Base-by-base conservation (phyloP, 1,140 invertebrate species). In the Archegozetes longisetosus region DNA sequence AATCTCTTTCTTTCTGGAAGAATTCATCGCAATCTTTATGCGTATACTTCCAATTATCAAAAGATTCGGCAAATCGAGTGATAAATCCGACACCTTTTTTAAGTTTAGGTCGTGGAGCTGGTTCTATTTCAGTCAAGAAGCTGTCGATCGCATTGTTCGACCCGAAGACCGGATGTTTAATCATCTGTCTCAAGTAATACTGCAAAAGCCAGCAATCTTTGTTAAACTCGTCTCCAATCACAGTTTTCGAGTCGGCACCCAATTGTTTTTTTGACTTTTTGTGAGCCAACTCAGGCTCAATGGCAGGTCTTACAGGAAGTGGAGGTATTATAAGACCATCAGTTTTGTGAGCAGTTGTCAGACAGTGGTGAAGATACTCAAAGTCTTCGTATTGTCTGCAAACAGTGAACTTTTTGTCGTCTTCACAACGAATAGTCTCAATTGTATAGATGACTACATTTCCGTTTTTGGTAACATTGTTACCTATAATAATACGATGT, bases 251-350 rank as follows among this genome's bases (percentile, higher is more conserved):
- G 46, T 66, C 62, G 54, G 54, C 69, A 48, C 73, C 73, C n/a
- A 74, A 61, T 58, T 72, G 67, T 63, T 69, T 68, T 53, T 69
- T 70, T 54, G 72, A 68, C 55, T 70, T 68, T 23, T 68, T 69
- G 6, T 40, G 32, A 17, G 32, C 32, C 64, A 70, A 71, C 62
- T 70, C 71, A 28, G 70, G 66, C 62, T 72, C 71, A 53, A 70
- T 66, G 22, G 71, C 65, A 57, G 72, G 70, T 60, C 67, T 69
- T 22, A 65, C 63, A 12, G 74, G 74, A 20, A 75, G 62, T 17
- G 75, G 75, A n/a, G 75, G 74, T 66, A 73, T 70, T 62, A 76
- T 74, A 29, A 75, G 54, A 26, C 74, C 74, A 53, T 66, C 67
- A 29, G 69, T 64, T 53, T 70, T 69, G n/a, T 67, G 63, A 27